These are phyloP conservation scores for Eupithecia inturbata DNA, from an alignment of 2,888 invertebrate species.

Conservation along the genomic window DNA sequence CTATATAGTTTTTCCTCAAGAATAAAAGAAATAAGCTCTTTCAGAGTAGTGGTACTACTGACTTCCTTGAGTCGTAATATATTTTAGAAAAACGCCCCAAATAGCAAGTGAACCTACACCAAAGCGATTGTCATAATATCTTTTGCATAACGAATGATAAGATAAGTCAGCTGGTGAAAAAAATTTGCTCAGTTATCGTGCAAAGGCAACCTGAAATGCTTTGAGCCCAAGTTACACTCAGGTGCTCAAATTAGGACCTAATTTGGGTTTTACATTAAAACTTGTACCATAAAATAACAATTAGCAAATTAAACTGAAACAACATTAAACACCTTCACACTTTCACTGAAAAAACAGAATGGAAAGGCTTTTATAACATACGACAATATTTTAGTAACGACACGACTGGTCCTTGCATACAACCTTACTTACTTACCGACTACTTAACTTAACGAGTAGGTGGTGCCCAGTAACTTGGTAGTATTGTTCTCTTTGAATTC, in stretches of 20 bases:
- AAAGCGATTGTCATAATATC: neutral
- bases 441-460: no score
- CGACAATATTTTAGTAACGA: neutral
- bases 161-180: neutral
- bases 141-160: neutral
- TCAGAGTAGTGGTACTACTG: no score
- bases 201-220: neutral
- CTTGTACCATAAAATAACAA: conserved; percentile 5
- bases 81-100: neutral
- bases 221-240: neutral
- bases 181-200: neutral
- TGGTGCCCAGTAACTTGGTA: neutral
- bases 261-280: conserved; percentile 9
- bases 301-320: neutral
- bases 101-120: neutral
- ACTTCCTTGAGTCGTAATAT: no score
- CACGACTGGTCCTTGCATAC: neutral
- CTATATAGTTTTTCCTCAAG: no score
- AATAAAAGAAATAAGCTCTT: no score
- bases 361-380: neutral
- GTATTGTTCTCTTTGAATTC: neutral
- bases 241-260: conserved; percentile 2
- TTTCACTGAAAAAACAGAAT: conserved; percentile 4
- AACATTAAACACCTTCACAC: neutral
- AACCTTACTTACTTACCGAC: no score